Evolutionary conservation across 2,797 vertebrate genomes (phyloP).

Genomic region (Lepilemur septentrionalis): DNA sequence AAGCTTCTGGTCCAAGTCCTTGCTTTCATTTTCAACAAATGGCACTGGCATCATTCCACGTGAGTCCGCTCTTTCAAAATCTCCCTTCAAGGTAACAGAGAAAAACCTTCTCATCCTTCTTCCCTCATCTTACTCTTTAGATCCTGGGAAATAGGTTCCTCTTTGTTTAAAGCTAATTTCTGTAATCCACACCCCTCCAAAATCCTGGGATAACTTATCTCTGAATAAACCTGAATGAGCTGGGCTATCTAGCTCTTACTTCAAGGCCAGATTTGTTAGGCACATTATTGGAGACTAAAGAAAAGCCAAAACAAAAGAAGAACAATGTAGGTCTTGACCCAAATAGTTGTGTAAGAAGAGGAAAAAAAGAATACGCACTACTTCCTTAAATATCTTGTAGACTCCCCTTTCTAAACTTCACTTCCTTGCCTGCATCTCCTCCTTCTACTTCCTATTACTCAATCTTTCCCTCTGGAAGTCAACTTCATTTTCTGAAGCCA

Average conservation of each 20-base stretch:
- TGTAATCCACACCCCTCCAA: not conserved
- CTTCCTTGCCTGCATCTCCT: not conserved
- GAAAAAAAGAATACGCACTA: not conserved
- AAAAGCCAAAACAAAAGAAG: conserved; percentile 10
- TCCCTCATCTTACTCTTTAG: not conserved
- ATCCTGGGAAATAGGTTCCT: not conserved
- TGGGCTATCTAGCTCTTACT: not conserved
- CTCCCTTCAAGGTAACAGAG: not conserved
- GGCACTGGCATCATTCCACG: not conserved
- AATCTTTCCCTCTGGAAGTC: not conserved
- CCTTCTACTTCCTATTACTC: not conserved
- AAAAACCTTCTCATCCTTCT: not conserved
- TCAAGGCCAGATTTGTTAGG: not conserved
- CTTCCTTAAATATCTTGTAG: not conserved
- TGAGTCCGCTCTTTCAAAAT: not conserved
- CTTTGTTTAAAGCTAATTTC: not conserved
- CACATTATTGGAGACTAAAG: not conserved
- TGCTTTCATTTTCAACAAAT: conserved; percentile 11
- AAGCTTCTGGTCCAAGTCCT: not conserved
- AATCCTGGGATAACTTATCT: not conserved
- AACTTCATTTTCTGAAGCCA: not conserved
- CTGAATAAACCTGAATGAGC: not conserved
- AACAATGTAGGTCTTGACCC: not conserved
- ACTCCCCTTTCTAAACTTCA: not conserved
- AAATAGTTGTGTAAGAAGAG: not conserved